Percentiles rank a stretch among this genome's conserved stretches.
phyloP scores from a whole-genome alignment of 2,113 vertebrate species.

The Myiagra hebetior region DNA sequence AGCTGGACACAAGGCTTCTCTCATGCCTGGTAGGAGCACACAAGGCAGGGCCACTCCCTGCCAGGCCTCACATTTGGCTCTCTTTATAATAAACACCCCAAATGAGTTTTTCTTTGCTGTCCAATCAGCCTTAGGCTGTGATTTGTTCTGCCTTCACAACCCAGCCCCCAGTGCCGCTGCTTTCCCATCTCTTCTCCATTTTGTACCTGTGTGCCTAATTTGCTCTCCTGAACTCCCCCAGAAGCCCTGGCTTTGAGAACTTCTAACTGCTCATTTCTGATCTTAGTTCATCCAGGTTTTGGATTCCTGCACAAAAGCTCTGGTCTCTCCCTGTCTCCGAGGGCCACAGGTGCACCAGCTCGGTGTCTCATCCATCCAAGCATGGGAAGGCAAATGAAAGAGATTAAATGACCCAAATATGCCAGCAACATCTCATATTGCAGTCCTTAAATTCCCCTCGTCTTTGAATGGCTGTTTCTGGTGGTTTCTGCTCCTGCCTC shows the following conservation, averaged over 20 bases:
- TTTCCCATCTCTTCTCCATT: neutral
- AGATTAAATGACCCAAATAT: neutral
- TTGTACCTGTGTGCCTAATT: neutral
- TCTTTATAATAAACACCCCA: neutral
- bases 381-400: neutral
- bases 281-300: neutral
- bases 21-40: neutral
- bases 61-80: neutral
- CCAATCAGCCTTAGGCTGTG: neutral
- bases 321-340: neutral
- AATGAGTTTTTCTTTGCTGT: neutral
- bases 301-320: neutral
- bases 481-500: neutral
- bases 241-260: neutral
- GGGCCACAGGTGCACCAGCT: neutral
- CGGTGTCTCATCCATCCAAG: fast-evolving
- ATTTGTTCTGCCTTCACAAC: neutral
- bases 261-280: neutral
- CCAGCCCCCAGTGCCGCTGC: fast-evolving
- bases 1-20: neutral
- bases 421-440: neutral
- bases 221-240: neutral
- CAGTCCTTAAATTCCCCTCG: neutral
- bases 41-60: neutral
- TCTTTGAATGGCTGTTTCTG: neutral